Conservation (phyloP, 1,140 invertebrate species). For the Hyles euphorbiae region DNA sequence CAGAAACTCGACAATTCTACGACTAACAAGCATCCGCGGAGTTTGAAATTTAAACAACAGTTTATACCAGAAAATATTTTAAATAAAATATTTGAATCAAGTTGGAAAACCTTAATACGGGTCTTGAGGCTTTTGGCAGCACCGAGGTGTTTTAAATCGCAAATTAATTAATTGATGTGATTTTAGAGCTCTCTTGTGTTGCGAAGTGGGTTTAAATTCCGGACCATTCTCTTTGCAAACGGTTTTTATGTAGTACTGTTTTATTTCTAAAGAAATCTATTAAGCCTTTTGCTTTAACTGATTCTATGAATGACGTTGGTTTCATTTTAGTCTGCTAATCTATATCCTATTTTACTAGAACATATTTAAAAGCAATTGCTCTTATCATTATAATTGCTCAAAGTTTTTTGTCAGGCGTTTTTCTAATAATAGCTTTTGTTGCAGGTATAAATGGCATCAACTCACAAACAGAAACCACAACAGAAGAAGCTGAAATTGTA, state of each 20-base stretch:
- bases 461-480: constrained; percentile 32
- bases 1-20: constrained; percentile 7
- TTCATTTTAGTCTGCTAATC: too few relatives aligned
- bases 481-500: constrained; percentile 23
- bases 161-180: constrained; percentile 10
- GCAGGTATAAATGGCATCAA: constrained; percentile 47
- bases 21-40: constrained; percentile 12
- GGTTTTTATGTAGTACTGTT: too few relatives aligned
- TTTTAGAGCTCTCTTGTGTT: background rate
- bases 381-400: too few relatives aligned
- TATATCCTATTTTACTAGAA: too few relatives aligned
- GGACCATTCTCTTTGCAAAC: too few relatives aligned
- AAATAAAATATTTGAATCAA: constrained; percentile 10
- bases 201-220: too few relatives aligned
- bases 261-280: too few relatives aligned
- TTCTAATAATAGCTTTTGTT: constrained; percentile 28
- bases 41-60: constrained; percentile 18
- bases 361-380: too few relatives aligned
- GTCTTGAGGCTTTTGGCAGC: background rate
- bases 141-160: constrained; percentile 6
- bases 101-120: background rate
- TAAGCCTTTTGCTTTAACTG: too few relatives aligned
- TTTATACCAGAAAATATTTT: constrained; percentile 11
- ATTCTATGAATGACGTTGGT: too few relatives aligned
- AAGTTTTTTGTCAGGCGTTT: too few relatives aligned